These are phyloP conservation scores for Psophia crepitans DNA, from an alignment of 2,113 vertebrate genomes.

Conservation along the genomic window DNA sequence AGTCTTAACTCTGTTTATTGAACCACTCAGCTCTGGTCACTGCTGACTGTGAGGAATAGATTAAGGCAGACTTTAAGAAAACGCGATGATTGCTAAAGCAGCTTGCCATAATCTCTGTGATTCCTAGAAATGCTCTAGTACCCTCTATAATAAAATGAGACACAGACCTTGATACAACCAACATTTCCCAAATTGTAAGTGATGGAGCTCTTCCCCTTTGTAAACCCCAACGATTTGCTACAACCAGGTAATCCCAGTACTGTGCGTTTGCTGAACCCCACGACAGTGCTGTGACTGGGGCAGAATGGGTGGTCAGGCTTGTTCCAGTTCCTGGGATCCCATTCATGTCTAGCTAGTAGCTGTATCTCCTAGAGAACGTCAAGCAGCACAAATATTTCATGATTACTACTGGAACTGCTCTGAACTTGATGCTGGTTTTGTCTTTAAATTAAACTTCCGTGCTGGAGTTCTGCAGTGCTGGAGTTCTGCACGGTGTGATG, in stretches of 20 bases:
- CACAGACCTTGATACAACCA: not conserved
- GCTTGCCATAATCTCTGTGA: not conserved
- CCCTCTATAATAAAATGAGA: not conserved
- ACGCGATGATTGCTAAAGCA: not conserved
- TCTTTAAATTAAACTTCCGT: not conserved
- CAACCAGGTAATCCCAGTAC: not conserved
- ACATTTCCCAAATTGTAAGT: not conserved
- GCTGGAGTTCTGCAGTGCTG: not conserved
- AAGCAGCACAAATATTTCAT: not conserved
- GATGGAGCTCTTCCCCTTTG: not conserved
- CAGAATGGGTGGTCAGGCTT: not conserved
- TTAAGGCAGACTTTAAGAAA: not conserved
- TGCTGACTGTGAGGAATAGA: not conserved
- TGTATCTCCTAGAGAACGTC: not conserved
- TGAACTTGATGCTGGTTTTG: not conserved
- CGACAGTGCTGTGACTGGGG: not conserved
- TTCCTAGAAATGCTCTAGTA: not conserved
- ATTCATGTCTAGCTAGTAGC: not conserved
- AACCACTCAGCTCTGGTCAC: not conserved
- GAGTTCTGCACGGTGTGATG: rapidly evolving
- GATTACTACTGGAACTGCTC: not conserved
- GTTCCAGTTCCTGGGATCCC: not conserved
- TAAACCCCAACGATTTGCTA: not conserved
- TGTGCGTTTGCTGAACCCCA: not conserved
- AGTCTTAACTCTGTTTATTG: not conserved